A percentile compares a stretch with the other conserved stretches of the same genome.
Evolutionary conservation across 2,888 invertebrate species (phyloP).

Genomic region (Leptura quadrifasciata): DNA sequence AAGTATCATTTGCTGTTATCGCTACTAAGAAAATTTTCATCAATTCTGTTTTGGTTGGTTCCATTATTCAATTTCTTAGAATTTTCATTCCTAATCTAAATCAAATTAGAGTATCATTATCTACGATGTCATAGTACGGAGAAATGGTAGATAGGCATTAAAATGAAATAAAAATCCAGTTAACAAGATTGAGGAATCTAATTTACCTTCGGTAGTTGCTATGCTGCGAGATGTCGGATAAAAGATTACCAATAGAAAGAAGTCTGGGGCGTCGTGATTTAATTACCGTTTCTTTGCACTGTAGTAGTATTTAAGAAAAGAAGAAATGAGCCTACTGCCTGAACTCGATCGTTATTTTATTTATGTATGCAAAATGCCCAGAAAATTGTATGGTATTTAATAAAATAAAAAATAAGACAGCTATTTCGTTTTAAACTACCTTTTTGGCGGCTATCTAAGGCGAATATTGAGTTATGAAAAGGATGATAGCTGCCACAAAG

Average conservation of each 20-base stretch:
- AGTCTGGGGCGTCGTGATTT: conserved; percentile 18
- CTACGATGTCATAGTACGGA: conserved; percentile 1
- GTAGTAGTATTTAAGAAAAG: conserved; percentile 11
- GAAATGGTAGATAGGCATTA: conserved; percentile 22
- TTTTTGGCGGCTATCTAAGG: too few species aligned
- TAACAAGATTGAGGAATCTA: conserved; percentile 42
- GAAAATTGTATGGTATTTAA: too few species aligned
- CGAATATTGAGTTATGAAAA: too few species aligned
- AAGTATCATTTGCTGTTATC: not conserved
- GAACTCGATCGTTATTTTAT: too few species aligned
- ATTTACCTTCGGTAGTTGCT: conserved; percentile 39
- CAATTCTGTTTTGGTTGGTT: not conserved
- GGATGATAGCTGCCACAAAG: too few species aligned
- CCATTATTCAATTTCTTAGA: not conserved
- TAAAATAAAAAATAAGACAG: too few species aligned
- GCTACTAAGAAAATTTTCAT: not conserved
- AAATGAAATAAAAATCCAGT: conserved; percentile 40
- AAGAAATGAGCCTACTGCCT: not conserved
- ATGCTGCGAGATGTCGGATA: conserved; percentile 5
- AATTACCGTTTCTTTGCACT: conserved; percentile 14
- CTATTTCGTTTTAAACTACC: too few species aligned
- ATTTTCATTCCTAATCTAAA: not conserved
- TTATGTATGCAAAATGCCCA: too few species aligned
- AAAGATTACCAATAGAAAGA: conserved; percentile 9
- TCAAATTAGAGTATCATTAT: conserved; percentile 14